A percentile compares a stretch with the other conserved stretches of the same genome.
These are phyloP conservation scores for Semnopithecus entellus DNA, from an alignment of 2,113 vertebrate genomes.

Conservation along the genomic window DNA sequence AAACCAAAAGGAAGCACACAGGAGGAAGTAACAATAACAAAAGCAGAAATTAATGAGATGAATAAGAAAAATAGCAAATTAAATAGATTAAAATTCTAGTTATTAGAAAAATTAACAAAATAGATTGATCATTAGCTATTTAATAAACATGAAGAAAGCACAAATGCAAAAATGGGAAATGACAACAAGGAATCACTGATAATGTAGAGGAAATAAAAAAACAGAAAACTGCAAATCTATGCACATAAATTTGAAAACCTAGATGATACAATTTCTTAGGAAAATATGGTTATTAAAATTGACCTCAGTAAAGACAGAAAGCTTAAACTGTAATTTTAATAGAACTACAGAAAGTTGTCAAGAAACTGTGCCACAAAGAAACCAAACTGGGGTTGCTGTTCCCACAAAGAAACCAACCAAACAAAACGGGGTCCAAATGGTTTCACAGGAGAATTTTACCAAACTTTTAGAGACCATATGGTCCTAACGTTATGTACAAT, in stretches of 20 bases:
- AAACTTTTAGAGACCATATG: not conserved
- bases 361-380: not conserved
- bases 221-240: not conserved
- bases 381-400: too few species aligned
- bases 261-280: not conserved
- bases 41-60: not conserved
- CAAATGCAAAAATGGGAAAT: not conserved
- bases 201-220: conserved; percentile 11
- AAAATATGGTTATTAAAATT: not conserved
- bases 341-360: not conserved
- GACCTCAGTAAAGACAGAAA: not conserved
- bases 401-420: not conserved
- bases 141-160: conserved; percentile 18
- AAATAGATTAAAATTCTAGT: not conserved
- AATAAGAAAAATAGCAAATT: not conserved
- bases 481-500: not conserved
- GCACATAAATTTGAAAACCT: not conserved
- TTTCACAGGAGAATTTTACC: not conserved
- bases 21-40: not conserved
- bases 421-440: not conserved
- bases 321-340: conserved; percentile 29
- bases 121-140: not conserved
- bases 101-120: not conserved
- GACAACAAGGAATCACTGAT: not conserved
- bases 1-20: not conserved